Evolutionary conservation across 2,797 vertebrate species (phyloP).

Genomic region (Hippoglossus hippoglossus): DNA sequence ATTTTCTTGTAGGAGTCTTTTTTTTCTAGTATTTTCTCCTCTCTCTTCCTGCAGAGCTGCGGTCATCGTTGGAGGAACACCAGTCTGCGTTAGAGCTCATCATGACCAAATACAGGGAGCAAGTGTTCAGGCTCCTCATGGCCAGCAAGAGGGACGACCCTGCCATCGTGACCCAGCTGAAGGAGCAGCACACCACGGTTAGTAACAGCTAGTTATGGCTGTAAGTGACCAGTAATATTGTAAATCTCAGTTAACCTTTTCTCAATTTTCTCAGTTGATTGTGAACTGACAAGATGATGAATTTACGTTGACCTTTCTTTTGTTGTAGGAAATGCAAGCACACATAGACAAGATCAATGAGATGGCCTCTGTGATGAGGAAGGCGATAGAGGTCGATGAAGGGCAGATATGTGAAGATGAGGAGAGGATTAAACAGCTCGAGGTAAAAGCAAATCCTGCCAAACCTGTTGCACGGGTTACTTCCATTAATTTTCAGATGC

Average conservation of each 20-base stretch:
- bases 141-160: constrained; percentile 97
- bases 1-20: background rate
- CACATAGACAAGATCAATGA: constrained; percentile 98
- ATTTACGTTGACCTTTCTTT: background rate
- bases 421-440: constrained; percentile 93
- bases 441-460: constrained; percentile 80
- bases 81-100: constrained; percentile 98
- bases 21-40: background rate
- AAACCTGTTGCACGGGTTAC: background rate
- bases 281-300: background rate
- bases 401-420: constrained; percentile 91
- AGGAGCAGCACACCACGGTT: constrained; percentile 97
- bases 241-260: background rate
- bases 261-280: background rate
- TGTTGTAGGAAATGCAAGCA: constrained; percentile 90
- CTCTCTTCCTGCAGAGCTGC: constrained; percentile 85
- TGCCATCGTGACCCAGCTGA: constrained; percentile 91
- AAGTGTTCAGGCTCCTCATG: constrained; percentile 96
- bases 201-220: constrained; percentile 7
- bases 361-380: constrained; percentile 98
- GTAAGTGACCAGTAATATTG: background rate
- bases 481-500: background rate
- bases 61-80: constrained; percentile 96
- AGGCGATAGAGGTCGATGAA: constrained; percentile 96
- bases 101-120: constrained; percentile 99